Evolutionary conservation across 2,797 vertebrate genomes (phyloP).

Genomic region (Macroramphosus scolopax): DNA sequence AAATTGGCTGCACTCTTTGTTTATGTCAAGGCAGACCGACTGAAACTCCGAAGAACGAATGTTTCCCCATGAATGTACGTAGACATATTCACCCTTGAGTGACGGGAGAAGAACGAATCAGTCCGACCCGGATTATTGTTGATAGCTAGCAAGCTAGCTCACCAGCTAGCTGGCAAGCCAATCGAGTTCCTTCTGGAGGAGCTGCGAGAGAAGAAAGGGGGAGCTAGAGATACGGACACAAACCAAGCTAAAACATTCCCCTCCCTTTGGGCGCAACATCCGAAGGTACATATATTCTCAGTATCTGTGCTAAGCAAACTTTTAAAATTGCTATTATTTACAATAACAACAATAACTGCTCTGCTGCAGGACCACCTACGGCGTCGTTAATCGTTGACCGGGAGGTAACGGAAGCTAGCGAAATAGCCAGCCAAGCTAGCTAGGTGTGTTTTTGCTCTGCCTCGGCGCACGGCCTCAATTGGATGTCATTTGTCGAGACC

Average conservation of each 20-base stretch:
- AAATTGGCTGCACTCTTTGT: slow-evolving; percentile 64
- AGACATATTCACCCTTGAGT: slow-evolving; percentile 64
- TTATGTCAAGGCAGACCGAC: slow-evolving; percentile 67
- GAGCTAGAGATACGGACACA: slow-evolving; percentile 78
- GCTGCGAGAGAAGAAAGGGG: slow-evolving; percentile 77
- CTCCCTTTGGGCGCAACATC: slow-evolving; percentile 74
- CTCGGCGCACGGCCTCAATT: slow-evolving; percentile 72
- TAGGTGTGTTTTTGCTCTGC: slow-evolving; percentile 75
- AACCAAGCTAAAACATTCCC: slow-evolving; percentile 73
- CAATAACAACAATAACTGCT: slow-evolving; percentile 18
- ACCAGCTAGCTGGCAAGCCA: slow-evolving; percentile 71
- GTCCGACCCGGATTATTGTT: slow-evolving; percentile 80
- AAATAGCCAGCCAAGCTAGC: slow-evolving; percentile 68
- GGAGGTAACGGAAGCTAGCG: slow-evolving; percentile 74
- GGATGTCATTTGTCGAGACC: slow-evolving; percentile 74
- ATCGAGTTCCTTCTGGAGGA: slow-evolving; percentile 76
- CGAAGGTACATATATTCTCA: slow-evolving; percentile 66
- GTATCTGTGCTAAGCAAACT: slow-evolving; percentile 16
- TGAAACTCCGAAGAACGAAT: slow-evolving; percentile 70
- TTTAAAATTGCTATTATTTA: slow-evolving; percentile 36
- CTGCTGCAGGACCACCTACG: slow-evolving; percentile 55
- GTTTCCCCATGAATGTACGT: slow-evolving; percentile 57
- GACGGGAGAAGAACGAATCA: slow-evolving; percentile 75
- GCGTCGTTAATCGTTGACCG: slow-evolving; percentile 73
- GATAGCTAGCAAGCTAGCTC: slow-evolving; percentile 77